Base-by-base conservation (phyloP, 2,888 invertebrate species). In the Drosophila austrosaltans region DNA sequence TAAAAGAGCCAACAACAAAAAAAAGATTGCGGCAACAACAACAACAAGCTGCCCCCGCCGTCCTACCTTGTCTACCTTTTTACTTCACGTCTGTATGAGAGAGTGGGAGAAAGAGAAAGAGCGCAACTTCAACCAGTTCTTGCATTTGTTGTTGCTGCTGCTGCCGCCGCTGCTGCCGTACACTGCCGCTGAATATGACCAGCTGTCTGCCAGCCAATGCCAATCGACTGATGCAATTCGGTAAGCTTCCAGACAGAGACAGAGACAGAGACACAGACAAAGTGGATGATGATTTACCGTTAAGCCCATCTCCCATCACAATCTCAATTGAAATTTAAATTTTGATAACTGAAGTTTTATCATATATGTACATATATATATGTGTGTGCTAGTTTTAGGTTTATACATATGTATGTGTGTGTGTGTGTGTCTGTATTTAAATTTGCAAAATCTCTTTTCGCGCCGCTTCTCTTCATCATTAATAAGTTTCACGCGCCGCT, bases 401-500 rank as follows among this genome's bases (percentile, higher is more conserved):
- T 32, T 71, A 58, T 4, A 3, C n/a, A 16, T 66, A 30, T 36
- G 39, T 40, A 25, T 25, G 22, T 68, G 36, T 32, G 36, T 36
- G 1, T 40, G 66, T 75, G 77, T 72, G 68, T 70, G 76, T 80
- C 72, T 62, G 78, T 76, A 77, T 78, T 81, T 82, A 78, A 79
- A 81, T 86, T 78, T 76, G 74, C 70, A 68, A 80, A 76, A 87
- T 81, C 79, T 64, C 72, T 79, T 72, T 76, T 48, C 48, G 48
- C 25, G 22, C 48, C 69, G 79, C 80, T 85, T 77, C 78, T 73
- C 89, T 84, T 89, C 87, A 48, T 84, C 85, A 87, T 89, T 89
- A 89, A 89, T 89, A 89, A 85, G 85, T 89, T 89, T 89, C 85
- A 86, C 87, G 89, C 87, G 89, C 76, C 85, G 82, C 82, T 85